Percentiles rank a stretch among this genome's conserved stretches.
Evolutionary conservation across 1,140 invertebrate species (phyloP).

Genomic region (Varroa destructor): DNA sequence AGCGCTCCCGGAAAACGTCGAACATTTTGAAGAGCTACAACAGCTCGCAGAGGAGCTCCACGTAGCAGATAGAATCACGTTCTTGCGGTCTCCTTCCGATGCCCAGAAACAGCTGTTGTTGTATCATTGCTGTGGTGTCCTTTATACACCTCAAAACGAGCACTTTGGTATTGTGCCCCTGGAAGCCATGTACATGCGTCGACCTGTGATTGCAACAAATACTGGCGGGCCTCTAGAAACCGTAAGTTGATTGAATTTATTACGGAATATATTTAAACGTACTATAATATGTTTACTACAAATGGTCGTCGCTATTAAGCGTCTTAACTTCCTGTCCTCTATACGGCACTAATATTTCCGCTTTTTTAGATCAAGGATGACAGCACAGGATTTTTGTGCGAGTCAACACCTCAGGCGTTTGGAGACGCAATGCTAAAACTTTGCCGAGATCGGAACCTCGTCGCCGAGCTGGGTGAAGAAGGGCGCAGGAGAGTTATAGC

Average conservation of each 20-base stretch:
- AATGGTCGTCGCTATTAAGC: too few species aligned
- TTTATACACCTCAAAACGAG: slow-evolving; percentile 93
- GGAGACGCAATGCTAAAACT: slow-evolving; percentile 61
- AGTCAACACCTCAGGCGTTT: slow-evolving; percentile 55
- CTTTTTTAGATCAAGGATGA: slow-evolving; percentile 43
- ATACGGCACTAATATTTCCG: neutral
- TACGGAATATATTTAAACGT: neutral
- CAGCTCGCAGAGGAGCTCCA: slow-evolving; percentile 51
- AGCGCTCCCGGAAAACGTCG: slow-evolving; percentile 71
- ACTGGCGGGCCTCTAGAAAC: slow-evolving; percentile 92
- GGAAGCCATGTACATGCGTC: slow-evolving; percentile 87
- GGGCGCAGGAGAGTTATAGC: slow-evolving; percentile 40
- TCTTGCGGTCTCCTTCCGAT: slow-evolving; percentile 74
- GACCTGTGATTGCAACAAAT: slow-evolving; percentile 86
- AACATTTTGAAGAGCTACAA: slow-evolving; percentile 66
- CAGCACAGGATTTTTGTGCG: slow-evolving; percentile 77
- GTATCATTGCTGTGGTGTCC: slow-evolving; percentile 54
- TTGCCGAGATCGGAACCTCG: slow-evolving; percentile 45
- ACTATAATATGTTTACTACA: neutral
- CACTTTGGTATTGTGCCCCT: slow-evolving; percentile 99
- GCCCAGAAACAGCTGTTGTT: slow-evolving; percentile 66
- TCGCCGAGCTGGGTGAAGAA: slow-evolving; percentile 52
- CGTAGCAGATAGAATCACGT: slow-evolving; percentile 60
- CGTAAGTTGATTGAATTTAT: slow-evolving; percentile 45
- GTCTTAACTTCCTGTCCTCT: neutral